phyloP scores from a whole-genome alignment of 2,888 invertebrate species.

The Neoscelio sp. region DNA sequence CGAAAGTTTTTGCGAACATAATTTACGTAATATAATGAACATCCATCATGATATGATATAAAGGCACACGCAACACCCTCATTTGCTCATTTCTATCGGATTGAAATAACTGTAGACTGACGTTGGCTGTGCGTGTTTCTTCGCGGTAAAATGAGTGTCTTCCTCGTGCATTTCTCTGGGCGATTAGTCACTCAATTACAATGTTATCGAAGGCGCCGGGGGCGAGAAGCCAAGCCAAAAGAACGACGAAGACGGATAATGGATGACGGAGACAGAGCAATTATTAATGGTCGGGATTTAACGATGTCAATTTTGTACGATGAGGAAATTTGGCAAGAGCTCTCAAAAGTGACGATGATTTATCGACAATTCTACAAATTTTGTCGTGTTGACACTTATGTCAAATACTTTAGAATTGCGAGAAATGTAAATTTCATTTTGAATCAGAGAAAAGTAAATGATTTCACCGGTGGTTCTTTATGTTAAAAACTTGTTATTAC shows the following conservation, averaged over 20 bases:
- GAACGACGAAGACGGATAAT: not conserved
- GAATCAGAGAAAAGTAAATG: no score
- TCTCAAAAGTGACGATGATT: no score
- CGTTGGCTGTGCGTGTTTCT: conserved; percentile 52
- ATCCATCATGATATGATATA: conserved; percentile 29
- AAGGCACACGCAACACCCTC: conserved; percentile 60
- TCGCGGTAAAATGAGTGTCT: conserved; percentile 55
- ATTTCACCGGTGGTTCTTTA: conserved; percentile 42
- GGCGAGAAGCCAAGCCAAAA: conserved; percentile 35
- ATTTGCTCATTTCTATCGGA: conserved; percentile 59
- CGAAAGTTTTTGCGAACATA: conserved; percentile 34
- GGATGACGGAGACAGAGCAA: not conserved
- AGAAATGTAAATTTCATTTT: no score
- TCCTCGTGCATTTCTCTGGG: conserved; percentile 54
- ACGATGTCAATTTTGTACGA: not conserved
- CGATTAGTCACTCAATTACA: conserved; percentile 68
- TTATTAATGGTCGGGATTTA: conserved; percentile 9
- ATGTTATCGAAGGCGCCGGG: conserved; percentile 59
- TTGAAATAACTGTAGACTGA: conserved; percentile 61
- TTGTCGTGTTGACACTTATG: no score
- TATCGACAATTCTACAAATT: no score
- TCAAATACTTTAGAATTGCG: no score
- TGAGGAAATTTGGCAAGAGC: not conserved
- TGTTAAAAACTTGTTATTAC: conserved; percentile 57
- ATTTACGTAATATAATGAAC: conserved; percentile 59